phyloP scores from a whole-genome alignment of 2,113 vertebrate species.

The Gnathonemus echidnorhynchus region DNA sequence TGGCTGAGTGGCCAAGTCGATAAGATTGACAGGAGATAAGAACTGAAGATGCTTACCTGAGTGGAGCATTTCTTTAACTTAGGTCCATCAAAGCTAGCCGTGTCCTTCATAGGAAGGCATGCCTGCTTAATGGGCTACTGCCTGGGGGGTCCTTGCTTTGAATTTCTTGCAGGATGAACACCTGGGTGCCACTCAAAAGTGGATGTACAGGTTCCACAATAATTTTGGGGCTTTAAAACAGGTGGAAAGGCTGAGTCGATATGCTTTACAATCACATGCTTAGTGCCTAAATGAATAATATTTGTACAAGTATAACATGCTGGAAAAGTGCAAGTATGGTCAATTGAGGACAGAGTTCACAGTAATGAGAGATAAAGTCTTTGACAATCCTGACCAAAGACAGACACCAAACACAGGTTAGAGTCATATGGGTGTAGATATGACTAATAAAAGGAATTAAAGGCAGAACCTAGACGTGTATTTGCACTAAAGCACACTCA shows the following conservation, averaged over 20 bases:
- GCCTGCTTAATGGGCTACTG: neutral
- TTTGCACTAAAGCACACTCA: slow-evolving; percentile 2
- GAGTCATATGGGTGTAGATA: neutral
- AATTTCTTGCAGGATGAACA: neutral
- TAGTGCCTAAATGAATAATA: neutral
- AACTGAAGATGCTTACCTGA: neutral
- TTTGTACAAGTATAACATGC: neutral
- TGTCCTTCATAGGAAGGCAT: neutral
- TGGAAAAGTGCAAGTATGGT: neutral
- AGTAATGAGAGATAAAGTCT: neutral
- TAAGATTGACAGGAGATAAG: neutral
- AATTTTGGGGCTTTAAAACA: neutral
- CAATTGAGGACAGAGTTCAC: neutral
- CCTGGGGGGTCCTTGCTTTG: neutral
- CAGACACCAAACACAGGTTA: neutral
- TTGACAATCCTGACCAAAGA: neutral
- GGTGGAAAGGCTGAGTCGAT: neutral
- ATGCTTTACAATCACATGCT: neutral
- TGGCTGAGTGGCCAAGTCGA: neutral
- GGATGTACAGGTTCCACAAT: neutral
- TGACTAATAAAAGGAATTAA: neutral
- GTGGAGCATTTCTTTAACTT: neutral
- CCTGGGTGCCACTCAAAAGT: neutral
- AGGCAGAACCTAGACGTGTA: neutral
- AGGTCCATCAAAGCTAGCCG: neutral